Base-by-base conservation (phyloP, 2,113 vertebrate genomes). In the Festucalex cinctus region DNA sequence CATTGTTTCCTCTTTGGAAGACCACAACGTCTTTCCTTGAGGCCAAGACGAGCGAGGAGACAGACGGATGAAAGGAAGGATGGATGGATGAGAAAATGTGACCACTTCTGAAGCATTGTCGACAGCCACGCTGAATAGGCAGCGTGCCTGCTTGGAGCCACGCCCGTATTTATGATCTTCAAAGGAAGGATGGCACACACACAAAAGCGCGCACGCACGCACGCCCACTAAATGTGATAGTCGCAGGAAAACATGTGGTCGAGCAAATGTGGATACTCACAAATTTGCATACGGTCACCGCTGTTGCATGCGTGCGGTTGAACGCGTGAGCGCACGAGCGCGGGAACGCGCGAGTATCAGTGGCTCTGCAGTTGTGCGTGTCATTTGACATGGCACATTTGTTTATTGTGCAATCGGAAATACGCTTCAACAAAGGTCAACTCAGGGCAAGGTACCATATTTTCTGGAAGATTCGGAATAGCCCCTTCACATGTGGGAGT, bases 71-170 rank as follows among this genome's bases (percentile, higher is more conserved):
- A 73, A 84, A 70, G 77, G 79, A 87, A 66, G 84, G 78, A 82
- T 70, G 77, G 77, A 80, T 78, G 75, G 77, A 86, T 85, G 77
- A 75, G 75, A 81, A 78, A 81, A 81, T 78, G 75, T 86, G 70
- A 89, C 89, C 89, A 90, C 89, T 90, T 90, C 89, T 84, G 81
- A 90, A 62, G 85, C 82, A 88, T 88, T 88, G 88, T 89, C 78
- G 78, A 88, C 88, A 83, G 80, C 84, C 85, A 76, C 54, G 70
- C 82, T 78, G 85, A 88, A 88, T 73, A 84, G 85, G 83, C 81
- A 82, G 76, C 73, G 48, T 74, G 80, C 80, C 81, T 81, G 79
- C 70, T 68, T 82, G 79, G 83, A 84, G 78, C 82, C 80, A 83
- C 82, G 80, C 84, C 89, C 64, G 84, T 86, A 85, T 89, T 89